Evolutionary conservation across 2,888 invertebrate species (phyloP), one percentile per base, ranked within the genome.

Genomic region (Mechanitis messenoides): DNA sequence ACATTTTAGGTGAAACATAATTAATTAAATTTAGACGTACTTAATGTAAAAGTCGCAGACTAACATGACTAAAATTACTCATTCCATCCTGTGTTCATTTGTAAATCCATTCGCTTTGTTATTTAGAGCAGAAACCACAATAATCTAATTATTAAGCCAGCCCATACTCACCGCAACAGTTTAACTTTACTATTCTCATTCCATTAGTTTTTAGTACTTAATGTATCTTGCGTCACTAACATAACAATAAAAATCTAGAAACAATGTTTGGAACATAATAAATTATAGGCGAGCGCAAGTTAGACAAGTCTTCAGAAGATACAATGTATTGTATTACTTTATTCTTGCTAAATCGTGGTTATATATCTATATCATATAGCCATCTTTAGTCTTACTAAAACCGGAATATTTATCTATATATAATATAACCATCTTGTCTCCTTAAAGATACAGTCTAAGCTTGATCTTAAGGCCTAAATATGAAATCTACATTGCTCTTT

Each of bases 81-180:
- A 47, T 54, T 57, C 31, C 53, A 50, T 42, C 61, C 54, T 53
- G 60, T 61, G 66, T 69, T 68, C 63, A 65, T 65, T 65, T 63
- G 65, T 66, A 68, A 70, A 71, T 67, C 65, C 66, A 68, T 67
- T 68, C 63, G 67, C 63, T 71, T 69, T 69, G 68, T 68, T 69
- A 71, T 71, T 71, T 71, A 63, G 61, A 70, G 64, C 66, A 68
- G 67, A 69, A 70, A 70, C 72, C 73, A 60, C 74, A 69, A 69
- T 70, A 72, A 70, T 72, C 71, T 74, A 74, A 74, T 74, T 74
- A 71, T 67, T 65, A 66, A 70, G 63, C 66, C 68, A 68, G 69
- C 66, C 65, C 64, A 67, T 64, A 67, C 63, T 62, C 58, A 66
- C 68, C 68, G 57, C 68, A 68, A 65, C 58, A 62, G 66, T 70